phyloP scores from a whole-genome alignment of 2,888 invertebrate genomes.

The Tipula vernalis region DNA sequence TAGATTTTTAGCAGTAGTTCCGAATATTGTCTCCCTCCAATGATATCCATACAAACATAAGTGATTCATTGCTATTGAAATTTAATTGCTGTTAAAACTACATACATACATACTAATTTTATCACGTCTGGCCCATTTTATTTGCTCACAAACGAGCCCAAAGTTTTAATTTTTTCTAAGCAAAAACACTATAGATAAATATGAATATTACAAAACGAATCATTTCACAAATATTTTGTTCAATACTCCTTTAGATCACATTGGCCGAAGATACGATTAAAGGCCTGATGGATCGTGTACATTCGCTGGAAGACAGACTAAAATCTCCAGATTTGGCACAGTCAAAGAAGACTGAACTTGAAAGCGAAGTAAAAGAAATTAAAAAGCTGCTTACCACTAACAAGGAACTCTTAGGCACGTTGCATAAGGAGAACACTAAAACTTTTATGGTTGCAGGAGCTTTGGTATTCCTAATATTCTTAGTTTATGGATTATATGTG shows the following conservation, averaged over 20 bases:
- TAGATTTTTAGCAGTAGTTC: too few species aligned
- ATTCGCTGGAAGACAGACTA: slow-evolving; percentile 13
- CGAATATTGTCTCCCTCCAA: too few species aligned
- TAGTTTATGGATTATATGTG: slow-evolving; percentile 14
- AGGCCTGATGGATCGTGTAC: slow-evolving; percentile 12
- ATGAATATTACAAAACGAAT: too few species aligned
- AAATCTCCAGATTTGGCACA: neutral
- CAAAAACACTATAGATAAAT: too few species aligned
- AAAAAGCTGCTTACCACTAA: slow-evolving; percentile 14
- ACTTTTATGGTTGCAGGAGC: slow-evolving; percentile 12
- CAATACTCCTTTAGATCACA: slow-evolving; percentile 8
- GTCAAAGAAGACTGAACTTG: slow-evolving; percentile 8
- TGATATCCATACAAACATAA: too few species aligned
- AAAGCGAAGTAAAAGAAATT: slow-evolving; percentile 14
- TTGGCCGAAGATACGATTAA: slow-evolving; percentile 13
- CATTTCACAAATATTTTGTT: neutral
- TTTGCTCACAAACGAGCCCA: too few species aligned
- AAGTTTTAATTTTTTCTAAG: too few species aligned
- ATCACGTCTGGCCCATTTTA: too few species aligned
- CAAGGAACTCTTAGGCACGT: slow-evolving; percentile 10
- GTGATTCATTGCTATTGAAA: too few species aligned
- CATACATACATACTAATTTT: too few species aligned
- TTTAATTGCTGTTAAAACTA: too few species aligned
- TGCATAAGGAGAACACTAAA: slow-evolving; percentile 15
- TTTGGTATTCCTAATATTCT: slow-evolving; percentile 11